These are phyloP conservation scores for Sthenelais limicola DNA, from an alignment of 2,888 invertebrate genomes.

Conservation along the genomic window DNA sequence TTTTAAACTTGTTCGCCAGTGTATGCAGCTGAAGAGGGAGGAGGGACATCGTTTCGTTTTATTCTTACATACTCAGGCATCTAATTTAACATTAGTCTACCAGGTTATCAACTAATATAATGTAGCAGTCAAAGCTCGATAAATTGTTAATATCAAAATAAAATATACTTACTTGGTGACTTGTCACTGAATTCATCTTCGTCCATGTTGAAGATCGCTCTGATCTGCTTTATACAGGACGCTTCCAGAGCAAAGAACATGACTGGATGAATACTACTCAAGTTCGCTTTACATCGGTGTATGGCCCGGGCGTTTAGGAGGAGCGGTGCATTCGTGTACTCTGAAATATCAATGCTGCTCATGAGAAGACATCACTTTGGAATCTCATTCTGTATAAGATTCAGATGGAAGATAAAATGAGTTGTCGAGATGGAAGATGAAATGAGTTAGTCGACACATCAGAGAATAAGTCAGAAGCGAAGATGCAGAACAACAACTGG, in stretches of 20 bases:
- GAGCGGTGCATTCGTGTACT: conserved; percentile 52
- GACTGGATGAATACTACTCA: conserved; percentile 48
- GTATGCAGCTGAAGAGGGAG: too few relatives aligned
- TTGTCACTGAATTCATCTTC: conserved; percentile 48
- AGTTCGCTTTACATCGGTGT: conserved; percentile 50
- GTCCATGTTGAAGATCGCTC: conserved; percentile 50
- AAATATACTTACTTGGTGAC: conserved; percentile 46
- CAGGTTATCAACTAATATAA: too few relatives aligned
- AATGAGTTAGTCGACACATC: too few relatives aligned
- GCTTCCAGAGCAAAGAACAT: conserved; percentile 53
- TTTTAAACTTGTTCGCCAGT: too few relatives aligned
- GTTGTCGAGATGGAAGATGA: not conserved
- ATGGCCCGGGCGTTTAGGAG: conserved; percentile 55
- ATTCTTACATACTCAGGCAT: too few relatives aligned
- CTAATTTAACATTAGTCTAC: too few relatives aligned
- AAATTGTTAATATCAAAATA: too few relatives aligned
- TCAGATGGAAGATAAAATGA: not conserved
- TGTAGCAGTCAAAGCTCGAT: not conserved
- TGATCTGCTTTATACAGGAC: conserved; percentile 54
- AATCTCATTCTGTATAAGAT: not conserved
- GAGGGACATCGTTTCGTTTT: too few relatives aligned
- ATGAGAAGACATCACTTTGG: not conserved
- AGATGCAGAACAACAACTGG: too few relatives aligned
- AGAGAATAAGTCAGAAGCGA: too few relatives aligned
- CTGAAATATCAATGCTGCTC: conserved; percentile 42